These are phyloP conservation scores for Oenanthe oenanthe DNA, from an alignment of 2,113 vertebrate species.

Conservation along the genomic window DNA sequence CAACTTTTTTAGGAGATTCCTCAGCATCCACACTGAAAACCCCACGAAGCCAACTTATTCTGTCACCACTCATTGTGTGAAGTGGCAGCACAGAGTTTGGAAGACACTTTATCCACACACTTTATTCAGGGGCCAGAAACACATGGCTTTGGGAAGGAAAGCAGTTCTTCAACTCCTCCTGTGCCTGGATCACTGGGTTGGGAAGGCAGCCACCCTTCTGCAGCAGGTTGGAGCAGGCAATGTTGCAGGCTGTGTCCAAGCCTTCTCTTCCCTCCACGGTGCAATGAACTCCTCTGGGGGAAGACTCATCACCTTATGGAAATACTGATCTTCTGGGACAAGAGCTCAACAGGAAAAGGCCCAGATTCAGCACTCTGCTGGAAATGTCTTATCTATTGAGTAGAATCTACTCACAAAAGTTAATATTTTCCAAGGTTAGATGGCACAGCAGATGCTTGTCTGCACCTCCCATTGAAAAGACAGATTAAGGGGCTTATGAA, in stretches of 20 bases:
- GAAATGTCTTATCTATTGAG: neutral
- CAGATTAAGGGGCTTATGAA: neutral
- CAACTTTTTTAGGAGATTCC: neutral
- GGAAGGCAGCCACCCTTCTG: neutral
- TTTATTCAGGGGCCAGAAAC: neutral
- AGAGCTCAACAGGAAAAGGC: neutral
- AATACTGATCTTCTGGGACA: neutral
- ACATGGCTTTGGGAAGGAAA: neutral
- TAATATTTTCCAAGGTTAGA: neutral
- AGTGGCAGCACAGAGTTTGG: neutral
- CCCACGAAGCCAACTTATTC: neutral
- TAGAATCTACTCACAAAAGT: neutral
- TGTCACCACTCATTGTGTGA: neutral
- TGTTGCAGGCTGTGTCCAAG: neutral
- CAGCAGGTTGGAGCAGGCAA: neutral
- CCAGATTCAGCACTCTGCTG: neutral
- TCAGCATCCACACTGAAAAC: neutral
- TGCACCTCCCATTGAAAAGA: neutral
- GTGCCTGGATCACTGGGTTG: neutral
- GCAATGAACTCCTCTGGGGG: neutral
- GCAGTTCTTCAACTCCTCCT: neutral
- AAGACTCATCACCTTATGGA: neutral
- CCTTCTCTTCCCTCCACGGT: neutral
- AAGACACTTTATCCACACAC: neutral
- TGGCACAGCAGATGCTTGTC: neutral